phyloP scores from a whole-genome alignment of 2,888 invertebrate genomes.

The Cheilosia urbana region DNA sequence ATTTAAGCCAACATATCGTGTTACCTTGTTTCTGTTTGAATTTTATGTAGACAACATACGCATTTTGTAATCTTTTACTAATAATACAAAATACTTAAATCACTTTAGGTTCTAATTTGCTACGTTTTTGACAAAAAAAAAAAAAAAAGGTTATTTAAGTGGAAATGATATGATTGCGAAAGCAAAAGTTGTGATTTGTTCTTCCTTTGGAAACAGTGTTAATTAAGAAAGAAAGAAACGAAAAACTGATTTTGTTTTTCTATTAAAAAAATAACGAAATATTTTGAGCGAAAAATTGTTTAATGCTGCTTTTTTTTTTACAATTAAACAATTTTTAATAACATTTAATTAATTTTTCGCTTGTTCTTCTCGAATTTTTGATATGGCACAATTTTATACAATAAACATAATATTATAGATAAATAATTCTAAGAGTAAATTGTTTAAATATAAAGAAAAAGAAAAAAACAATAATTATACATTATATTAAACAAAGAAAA shows the following conservation, averaged over 20 bases:
- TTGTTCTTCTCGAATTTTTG: constrained; percentile 86
- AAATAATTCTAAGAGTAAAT: constrained; percentile 57
- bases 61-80: neutral
- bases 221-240: constrained; percentile 49
- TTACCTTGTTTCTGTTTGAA: neutral
- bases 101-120: constrained; percentile 42
- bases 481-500: constrained; percentile 25
- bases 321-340: constrained; percentile 5
- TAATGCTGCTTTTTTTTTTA: constrained; percentile 21
- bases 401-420: constrained; percentile 35
- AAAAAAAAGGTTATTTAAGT: constrained; percentile 16
- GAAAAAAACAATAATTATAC: constrained; percentile 54
- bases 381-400: constrained; percentile 69
- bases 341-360: constrained; percentile 83
- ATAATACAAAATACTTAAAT: constrained; percentile 23
- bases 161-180: constrained; percentile 25
- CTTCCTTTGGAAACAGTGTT: constrained; percentile 65
- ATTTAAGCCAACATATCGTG: constrained; percentile 23
- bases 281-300: constrained; percentile 27
- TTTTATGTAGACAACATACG: constrained; percentile 5
- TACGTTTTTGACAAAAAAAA: constrained; percentile 1
- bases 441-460: constrained; percentile 11
- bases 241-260: constrained; percentile 40
- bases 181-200: constrained; percentile 64
- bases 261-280: constrained; percentile 19